Percentiles rank a stretch among this genome's conserved stretches.
phyloP scores from a whole-genome alignment of 2,797 vertebrate genomes.

The Botia kubotai region DNA sequence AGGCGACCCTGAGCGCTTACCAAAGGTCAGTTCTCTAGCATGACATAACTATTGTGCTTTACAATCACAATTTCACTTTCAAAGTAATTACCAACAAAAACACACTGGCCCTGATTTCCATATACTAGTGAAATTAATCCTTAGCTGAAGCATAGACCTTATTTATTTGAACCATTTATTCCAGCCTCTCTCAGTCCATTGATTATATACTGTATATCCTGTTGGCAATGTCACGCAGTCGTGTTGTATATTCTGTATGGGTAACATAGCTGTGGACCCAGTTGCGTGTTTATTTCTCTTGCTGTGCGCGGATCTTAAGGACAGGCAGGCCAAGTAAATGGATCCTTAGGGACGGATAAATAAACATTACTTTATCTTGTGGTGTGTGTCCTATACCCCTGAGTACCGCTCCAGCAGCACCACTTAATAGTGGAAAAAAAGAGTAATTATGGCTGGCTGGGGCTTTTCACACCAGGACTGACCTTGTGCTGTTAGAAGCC shows the following conservation, averaged over 20 bases:
- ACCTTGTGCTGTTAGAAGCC: constrained; percentile 85
- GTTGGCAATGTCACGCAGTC: neutral
- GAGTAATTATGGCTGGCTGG: constrained; percentile 87
- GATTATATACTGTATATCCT: constrained; percentile 29
- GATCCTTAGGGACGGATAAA: constrained; percentile 89
- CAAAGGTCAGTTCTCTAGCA: constrained; percentile 84
- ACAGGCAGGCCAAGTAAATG: constrained; percentile 86
- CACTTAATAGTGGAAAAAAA: constrained; percentile 83
- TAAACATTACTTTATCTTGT: constrained; percentile 90
- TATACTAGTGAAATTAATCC: constrained; percentile 3
- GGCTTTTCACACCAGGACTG: constrained; percentile 82
- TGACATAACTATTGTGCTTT: constrained; percentile 2
- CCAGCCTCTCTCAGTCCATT: constrained; percentile 9
- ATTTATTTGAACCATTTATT: constrained; percentile 23
- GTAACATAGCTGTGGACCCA: constrained; percentile 27
- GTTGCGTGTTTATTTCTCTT: constrained; percentile 46
- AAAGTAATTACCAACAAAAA: constrained; percentile 12
- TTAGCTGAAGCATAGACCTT: constrained; percentile 2
- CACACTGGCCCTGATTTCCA: neutral
- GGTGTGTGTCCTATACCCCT: constrained; percentile 85
- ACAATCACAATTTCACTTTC: constrained; percentile 1
- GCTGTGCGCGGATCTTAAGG: constrained; percentile 74
- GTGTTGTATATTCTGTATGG: constrained; percentile 11
- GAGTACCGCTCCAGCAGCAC: constrained; percentile 84
- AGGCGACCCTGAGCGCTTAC: constrained; percentile 96